Conservation (phyloP, 2,113 vertebrate genomes). For the Leptosomus discolor region DNA sequence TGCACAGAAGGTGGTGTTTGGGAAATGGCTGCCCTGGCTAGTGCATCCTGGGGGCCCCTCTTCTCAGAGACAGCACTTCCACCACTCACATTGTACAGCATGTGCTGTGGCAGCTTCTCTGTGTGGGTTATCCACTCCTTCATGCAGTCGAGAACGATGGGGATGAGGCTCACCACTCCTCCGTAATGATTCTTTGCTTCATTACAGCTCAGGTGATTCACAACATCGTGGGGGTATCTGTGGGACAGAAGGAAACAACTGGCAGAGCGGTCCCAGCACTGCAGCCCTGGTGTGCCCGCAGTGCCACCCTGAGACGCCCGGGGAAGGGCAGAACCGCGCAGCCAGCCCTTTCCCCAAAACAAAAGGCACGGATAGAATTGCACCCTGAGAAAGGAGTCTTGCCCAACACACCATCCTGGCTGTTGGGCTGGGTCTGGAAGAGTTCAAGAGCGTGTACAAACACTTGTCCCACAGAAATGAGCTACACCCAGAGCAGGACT, state of each 20-base stretch:
- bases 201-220: slow-evolving; percentile 80
- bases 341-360: background rate
- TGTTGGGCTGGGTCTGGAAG: background rate
- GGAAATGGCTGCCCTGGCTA: background rate
- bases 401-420: background rate
- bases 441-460: background rate
- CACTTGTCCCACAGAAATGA: background rate
- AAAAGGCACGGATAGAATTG: background rate
- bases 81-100: slow-evolving; percentile 42
- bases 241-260: background rate
- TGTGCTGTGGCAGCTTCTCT: slow-evolving; percentile 56
- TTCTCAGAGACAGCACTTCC: background rate
- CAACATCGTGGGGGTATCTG: slow-evolving; percentile 79
- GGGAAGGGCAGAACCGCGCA: background rate
- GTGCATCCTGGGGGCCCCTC: background rate
- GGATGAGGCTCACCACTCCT: slow-evolving; percentile 81
- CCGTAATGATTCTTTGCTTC: slow-evolving; percentile 80
- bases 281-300: background rate
- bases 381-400: background rate
- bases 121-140: slow-evolving; percentile 62
- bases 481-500: background rate
- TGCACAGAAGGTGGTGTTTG: background rate
- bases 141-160: slow-evolving; percentile 72
- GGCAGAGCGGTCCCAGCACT: background rate
- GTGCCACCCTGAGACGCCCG: background rate